Percentiles rank a stretch among this genome's conserved stretches.
phyloP scores from a whole-genome alignment of 1,140 invertebrate genomes.

The Neotoxoptera formosana region DNA sequence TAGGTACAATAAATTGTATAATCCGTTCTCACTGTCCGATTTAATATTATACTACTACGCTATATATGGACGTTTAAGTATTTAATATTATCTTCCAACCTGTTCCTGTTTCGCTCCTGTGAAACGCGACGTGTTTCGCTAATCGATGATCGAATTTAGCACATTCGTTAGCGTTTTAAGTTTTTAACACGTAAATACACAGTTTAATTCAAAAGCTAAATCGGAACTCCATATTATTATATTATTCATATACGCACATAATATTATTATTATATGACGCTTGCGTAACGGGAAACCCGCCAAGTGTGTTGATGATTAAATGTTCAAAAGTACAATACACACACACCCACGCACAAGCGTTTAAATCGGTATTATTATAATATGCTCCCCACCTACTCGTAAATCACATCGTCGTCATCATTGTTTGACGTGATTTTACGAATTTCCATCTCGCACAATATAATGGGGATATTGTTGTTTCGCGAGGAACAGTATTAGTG shows the following conservation, averaged over 20 bases:
- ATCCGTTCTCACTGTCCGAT: too few species aligned
- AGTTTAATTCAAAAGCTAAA: background rate
- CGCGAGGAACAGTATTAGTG: background rate
- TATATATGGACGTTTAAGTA: background rate
- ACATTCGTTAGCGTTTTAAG: background rate
- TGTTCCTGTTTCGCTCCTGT: background rate
- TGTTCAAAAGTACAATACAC: background rate
- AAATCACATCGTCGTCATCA: constrained; percentile 29
- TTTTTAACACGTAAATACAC: background rate
- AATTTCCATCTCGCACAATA: background rate
- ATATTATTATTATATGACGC: background rate
- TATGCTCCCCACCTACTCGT: constrained; percentile 46
- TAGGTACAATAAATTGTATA: too few species aligned
- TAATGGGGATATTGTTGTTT: constrained; percentile 23
- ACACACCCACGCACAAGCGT: background rate
- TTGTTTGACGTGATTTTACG: constrained; percentile 31
- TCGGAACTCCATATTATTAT: background rate
- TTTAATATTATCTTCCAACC: background rate
- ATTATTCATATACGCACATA: background rate
- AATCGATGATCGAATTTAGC: background rate
- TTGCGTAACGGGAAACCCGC: background rate
- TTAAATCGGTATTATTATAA: background rate
- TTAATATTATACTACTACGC: too few species aligned
- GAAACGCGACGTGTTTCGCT: background rate
- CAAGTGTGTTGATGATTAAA: constrained; percentile 4